A percentile compares a stretch with the other conserved stretches of the same genome.
Conservation (phyloP, 2,888 invertebrate species). For the Drosophila cognata region DNA sequence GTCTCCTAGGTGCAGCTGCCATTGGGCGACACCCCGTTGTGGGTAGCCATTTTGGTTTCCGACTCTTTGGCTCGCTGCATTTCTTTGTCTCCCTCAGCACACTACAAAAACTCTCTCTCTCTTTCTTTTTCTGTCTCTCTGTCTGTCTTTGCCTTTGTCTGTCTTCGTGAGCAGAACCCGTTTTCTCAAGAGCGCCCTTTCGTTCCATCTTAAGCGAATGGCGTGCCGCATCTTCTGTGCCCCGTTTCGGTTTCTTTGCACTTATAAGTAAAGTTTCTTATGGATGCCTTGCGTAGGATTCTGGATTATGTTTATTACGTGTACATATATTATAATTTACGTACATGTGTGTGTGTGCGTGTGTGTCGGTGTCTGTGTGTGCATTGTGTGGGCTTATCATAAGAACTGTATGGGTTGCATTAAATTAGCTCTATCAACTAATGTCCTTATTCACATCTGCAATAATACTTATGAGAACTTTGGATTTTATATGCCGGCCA, state of each 20-base stretch:
- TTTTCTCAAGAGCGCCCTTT: constrained; percentile 49
- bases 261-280: constrained; percentile 28
- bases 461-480: background rate
- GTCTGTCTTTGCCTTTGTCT: constrained; percentile 1
- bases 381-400: constrained; percentile 25
- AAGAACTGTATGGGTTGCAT: constrained; percentile 11
- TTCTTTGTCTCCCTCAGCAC: constrained; percentile 32
- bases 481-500: background rate
- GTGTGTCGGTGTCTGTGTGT: background rate
- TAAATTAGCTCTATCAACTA: constrained; percentile 10
- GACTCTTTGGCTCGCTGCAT: constrained; percentile 25
- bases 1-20: constrained; percentile 33
- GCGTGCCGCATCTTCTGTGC: constrained; percentile 46
- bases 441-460: constrained; percentile 16
- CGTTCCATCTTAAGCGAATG: constrained; percentile 31
- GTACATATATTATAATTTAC: background rate
- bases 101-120: background rate
- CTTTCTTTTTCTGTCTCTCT: constrained; percentile 1
- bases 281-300: constrained; percentile 50
- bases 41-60: constrained; percentile 67
- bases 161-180: constrained; percentile 37
- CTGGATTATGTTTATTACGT: constrained; percentile 1
- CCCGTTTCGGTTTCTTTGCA: constrained; percentile 35
- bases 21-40: constrained; percentile 57
- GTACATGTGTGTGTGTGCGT: background rate